Evolutionary conservation across 2,888 invertebrate species (phyloP).

Genomic region (Alitta virens): DNA sequence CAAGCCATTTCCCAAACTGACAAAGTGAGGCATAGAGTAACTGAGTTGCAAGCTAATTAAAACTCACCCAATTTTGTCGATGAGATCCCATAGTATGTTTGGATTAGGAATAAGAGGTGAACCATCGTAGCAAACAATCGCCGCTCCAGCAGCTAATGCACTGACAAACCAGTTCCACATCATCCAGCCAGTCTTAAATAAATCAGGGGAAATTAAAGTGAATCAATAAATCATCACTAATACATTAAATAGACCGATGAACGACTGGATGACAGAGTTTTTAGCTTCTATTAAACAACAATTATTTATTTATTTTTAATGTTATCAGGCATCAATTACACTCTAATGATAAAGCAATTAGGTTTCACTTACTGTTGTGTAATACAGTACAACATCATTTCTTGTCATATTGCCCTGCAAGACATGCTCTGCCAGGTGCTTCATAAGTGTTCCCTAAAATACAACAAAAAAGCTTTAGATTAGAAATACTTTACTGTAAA

Average conservation of each 20-base stretch:
- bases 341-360: too few relatives aligned
- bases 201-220: too few relatives aligned
- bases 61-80: slow-evolving; percentile 56
- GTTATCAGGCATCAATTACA: too few relatives aligned
- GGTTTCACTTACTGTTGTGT: slow-evolving; percentile 60
- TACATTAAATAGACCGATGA: neutral
- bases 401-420: slow-evolving; percentile 60
- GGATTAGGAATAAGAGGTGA: slow-evolving; percentile 60
- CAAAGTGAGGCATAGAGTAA: too few relatives aligned
- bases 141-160: slow-evolving; percentile 57
- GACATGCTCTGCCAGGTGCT: slow-evolving; percentile 62
- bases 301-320: too few relatives aligned
- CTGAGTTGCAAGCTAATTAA: too few relatives aligned
- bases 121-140: slow-evolving; percentile 63
- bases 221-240: too few relatives aligned
- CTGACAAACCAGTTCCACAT: slow-evolving; percentile 65
- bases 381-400: slow-evolving; percentile 62
- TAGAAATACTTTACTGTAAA: too few relatives aligned
- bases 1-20: too few relatives aligned
- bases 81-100: slow-evolving; percentile 60
- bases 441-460: slow-evolving; percentile 62
- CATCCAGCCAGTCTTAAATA: slow-evolving; percentile 63
- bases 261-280: too few relatives aligned
- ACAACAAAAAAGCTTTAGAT: neutral
- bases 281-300: too few relatives aligned